Base-by-base conservation (phyloP, 1,140 invertebrate species). In the Bombus pyrosoma region DNA sequence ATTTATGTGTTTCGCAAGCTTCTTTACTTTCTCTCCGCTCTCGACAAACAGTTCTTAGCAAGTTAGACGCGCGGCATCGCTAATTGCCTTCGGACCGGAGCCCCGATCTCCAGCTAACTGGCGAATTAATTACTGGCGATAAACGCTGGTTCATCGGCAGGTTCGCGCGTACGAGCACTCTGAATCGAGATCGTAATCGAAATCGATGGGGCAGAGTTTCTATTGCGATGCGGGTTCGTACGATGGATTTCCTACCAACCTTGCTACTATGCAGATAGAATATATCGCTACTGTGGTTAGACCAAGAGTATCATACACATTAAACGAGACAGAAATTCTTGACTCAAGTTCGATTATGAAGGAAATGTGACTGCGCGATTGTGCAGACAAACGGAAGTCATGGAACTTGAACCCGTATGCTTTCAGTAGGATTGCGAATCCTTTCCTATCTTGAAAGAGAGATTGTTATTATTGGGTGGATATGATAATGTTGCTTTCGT, bases 331-430 rank as follows among this genome's bases (percentile, higher is more conserved):
- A 75, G 74, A 62, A 59, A 77, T 77, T 62, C 57, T 62, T 76
- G 25, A 22, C 34, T 25, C 59, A 10, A 34, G n/a, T 79, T 68
- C 64, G 68, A 79, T 79, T 79, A 79, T 53, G 68, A 79, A 22
- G 62, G 77, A 68, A 79, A 68, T 68, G 59, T 79, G 77, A 79
- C 75, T 79, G 22, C 39, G n/a, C 28, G 25, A 57, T 77, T 77
- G n/a, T 39, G 2, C 32, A 59, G 59, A 39, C 39, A 79, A 66
- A 2, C 28, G n/a, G 12, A 32, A 79, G 41, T 79, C 64, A 13
- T 37, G 68, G 32, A 79, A 79, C 77, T 79, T 79, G 77, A 68
- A 79, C 62, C 28, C 39, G 34, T 8, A 68, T 8, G 18, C 15
- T 78, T 41, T 53, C 18, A 53, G 18, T 47, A 18, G 3, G 8